These are phyloP conservation scores for Hippoglossus stenolepis DNA, from an alignment of 2,113 vertebrate species.

Conservation along the genomic window DNA sequence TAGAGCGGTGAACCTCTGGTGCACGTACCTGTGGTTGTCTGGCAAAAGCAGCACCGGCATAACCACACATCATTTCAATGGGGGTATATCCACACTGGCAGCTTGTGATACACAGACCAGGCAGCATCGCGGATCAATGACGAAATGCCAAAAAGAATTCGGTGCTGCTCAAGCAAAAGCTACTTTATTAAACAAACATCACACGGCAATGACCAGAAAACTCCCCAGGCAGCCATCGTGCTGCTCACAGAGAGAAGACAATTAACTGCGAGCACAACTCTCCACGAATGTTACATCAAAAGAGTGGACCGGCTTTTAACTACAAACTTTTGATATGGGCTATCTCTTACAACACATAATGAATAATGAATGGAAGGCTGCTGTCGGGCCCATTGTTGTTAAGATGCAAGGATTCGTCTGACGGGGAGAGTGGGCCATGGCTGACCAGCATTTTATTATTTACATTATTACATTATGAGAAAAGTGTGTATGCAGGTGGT, in stretches of 20 bases:
- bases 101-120: not conserved
- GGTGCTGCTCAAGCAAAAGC: not conserved
- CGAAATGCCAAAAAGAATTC: not conserved
- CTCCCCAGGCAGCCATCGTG: not conserved
- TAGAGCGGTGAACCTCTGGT: not conserved
- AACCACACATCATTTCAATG: not conserved
- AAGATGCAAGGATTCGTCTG: not conserved
- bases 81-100: not conserved
- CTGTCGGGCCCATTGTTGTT: not conserved
- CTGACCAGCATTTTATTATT: not conserved
- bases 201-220: not conserved
- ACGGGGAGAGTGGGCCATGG: not conserved
- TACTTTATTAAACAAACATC: not conserved
- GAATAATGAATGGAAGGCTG: constrained; percentile 1
- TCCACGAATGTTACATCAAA: constrained; percentile 3
- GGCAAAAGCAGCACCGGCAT: not conserved
- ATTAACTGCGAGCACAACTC: constrained; percentile 1
- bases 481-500: not conserved
- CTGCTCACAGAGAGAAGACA: not conserved
- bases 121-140: not conserved
- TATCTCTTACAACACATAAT: constrained; percentile 5
- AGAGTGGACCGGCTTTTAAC: not conserved
- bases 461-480: not conserved
- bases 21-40: not conserved
- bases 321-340: not conserved